Evolutionary conservation across 1,140 invertebrate species (phyloP).

Genomic region (Papilio glaucus): DNA sequence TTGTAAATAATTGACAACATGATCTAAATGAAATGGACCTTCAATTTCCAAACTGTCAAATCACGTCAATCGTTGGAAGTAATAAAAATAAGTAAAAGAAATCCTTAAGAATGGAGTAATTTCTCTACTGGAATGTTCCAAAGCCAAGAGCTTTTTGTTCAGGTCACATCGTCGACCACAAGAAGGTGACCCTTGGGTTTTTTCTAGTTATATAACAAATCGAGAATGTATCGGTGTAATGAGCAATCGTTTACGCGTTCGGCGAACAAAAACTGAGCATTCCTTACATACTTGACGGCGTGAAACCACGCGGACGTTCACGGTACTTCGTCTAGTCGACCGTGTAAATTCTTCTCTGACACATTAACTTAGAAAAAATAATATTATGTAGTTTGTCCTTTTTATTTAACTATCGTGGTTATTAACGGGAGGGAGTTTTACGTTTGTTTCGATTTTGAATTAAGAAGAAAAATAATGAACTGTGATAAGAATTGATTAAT

Average conservation of each 20-base stretch:
- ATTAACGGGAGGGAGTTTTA: no score
- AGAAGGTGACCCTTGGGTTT: conserved; percentile 38
- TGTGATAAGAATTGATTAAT: no score
- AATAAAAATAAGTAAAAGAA: not conserved
- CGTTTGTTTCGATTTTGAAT: no score
- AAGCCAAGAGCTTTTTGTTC: conserved; percentile 11
- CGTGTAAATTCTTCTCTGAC: conserved; percentile 65
- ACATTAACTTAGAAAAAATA: conserved; percentile 46
- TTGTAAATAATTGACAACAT: no score
- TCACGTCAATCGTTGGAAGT: not conserved
- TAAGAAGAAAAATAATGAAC: no score
- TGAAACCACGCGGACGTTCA: conserved; percentile 62
- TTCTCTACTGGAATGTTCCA: not conserved
- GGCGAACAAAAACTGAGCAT: conserved; percentile 58
- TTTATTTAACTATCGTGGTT: not conserved
- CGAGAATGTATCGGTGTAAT: conserved; percentile 51
- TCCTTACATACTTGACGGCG: conserved; percentile 59
- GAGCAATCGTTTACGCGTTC: conserved; percentile 56
- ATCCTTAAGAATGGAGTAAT: not conserved
- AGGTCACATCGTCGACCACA: conserved; percentile 7
- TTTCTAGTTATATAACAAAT: conserved; percentile 47
- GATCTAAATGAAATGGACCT: no score
- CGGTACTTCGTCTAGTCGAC: conserved; percentile 48
- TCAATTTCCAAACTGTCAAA: not conserved
- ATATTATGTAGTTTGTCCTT: not conserved